A percentile compares a stretch with the other conserved stretches of the same genome.
phyloP scores from a whole-genome alignment of 2,797 vertebrate species.

The Sciurus carolinensis region DNA sequence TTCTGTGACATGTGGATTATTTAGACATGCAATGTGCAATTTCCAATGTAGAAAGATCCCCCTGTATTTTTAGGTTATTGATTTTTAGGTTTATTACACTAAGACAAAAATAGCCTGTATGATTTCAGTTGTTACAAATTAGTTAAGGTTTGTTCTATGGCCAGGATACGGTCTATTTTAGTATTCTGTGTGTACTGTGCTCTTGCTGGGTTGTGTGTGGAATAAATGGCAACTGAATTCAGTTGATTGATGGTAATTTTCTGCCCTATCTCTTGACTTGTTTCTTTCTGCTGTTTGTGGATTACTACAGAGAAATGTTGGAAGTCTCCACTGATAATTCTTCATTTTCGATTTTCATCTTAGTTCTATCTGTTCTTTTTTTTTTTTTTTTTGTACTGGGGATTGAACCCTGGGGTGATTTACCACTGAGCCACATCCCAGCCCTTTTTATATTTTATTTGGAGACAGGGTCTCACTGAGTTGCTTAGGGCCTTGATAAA shows the following conservation, averaged over 20 bases:
- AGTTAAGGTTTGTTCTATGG: not conserved
- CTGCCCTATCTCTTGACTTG: not conserved
- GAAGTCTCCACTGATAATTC: not conserved
- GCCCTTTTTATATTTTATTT: too few species aligned
- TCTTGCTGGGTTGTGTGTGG: not conserved
- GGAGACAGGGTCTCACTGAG: too few species aligned
- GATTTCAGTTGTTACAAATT: slow-evolving; percentile 8
- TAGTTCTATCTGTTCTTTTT: not conserved
- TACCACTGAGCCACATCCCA: too few species aligned
- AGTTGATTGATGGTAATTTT: not conserved
- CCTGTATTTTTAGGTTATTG: not conserved
- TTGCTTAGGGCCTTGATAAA: too few species aligned
- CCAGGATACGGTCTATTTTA: not conserved
- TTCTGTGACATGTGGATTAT: not conserved
- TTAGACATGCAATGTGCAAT: not conserved
- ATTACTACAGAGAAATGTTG: not conserved
- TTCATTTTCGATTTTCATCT: not conserved
- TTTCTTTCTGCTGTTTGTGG: not conserved
- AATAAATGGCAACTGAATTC: not conserved
- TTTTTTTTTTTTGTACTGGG: too few species aligned
- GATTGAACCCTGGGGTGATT: too few species aligned
- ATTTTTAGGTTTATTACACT: not conserved
- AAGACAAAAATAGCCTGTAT: not conserved
- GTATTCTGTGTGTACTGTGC: not conserved
- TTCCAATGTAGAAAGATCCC: not conserved